Evolutionary conservation across 1,140 invertebrate genomes (phyloP).

Genomic region (Alviniconcha marisindica): DNA sequence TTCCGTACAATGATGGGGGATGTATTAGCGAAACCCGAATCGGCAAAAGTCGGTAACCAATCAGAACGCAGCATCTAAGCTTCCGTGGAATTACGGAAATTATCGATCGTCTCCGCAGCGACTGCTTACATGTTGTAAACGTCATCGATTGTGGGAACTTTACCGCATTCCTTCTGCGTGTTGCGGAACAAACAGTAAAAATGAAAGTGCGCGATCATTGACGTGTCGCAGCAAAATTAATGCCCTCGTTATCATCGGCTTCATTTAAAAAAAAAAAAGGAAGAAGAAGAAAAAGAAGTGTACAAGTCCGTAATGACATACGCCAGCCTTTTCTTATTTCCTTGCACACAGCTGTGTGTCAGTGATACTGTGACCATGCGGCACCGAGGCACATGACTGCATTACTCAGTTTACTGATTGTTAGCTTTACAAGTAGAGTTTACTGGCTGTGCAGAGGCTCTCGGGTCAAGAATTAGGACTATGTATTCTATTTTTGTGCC

Average conservation of each 20-base stretch:
- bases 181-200: background rate
- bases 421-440: too few species aligned
- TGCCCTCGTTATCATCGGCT: too few species aligned
- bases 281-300: too few species aligned
- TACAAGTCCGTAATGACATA: background rate
- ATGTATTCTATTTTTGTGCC: too few species aligned
- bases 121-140: constrained; percentile 41
- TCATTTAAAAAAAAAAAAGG: too few species aligned
- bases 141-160: constrained; percentile 27
- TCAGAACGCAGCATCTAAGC: constrained; percentile 31
- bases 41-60: constrained; percentile 52
- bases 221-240: background rate
- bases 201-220: background rate
- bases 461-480: too few species aligned
- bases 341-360: too few species aligned
- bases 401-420: too few species aligned
- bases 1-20: constrained; percentile 45
- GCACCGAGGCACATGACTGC: too few species aligned
- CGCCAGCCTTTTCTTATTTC: too few species aligned
- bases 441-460: too few species aligned
- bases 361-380: too few species aligned
- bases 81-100: constrained; percentile 40
- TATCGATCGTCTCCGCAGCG: constrained; percentile 41
- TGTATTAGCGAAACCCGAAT: constrained; percentile 39
- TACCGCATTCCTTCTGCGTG: background rate